Percentiles rank a stretch among this genome's conserved stretches.
phyloP scores from a whole-genome alignment of 2,113 vertebrate species.

The Campylomormyrus tamandua region DNA sequence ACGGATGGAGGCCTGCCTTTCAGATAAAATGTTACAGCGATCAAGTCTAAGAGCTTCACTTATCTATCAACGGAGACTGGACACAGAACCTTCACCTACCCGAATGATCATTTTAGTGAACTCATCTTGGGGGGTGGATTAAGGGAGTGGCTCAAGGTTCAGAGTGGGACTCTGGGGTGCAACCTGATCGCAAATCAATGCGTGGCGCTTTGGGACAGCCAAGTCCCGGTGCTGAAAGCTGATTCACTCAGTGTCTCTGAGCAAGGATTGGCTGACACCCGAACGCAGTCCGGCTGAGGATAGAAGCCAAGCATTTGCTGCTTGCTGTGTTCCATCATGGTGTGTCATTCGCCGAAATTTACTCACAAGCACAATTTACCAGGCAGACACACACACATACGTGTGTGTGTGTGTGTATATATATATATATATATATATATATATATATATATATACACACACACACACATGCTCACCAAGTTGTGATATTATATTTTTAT shows the following conservation, averaged over 20 bases:
- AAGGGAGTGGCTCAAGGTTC: constrained; percentile 11
- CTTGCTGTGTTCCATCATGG: neutral
- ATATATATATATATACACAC: too few species aligned
- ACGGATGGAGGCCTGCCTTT: neutral
- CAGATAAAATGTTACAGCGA: neutral
- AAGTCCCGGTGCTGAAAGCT: neutral
- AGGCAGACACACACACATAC: neutral
- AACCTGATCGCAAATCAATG: constrained; percentile 43
- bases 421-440: too few species aligned
- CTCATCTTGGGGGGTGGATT: neutral
- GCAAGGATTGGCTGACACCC: neutral
- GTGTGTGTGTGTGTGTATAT: too few species aligned
- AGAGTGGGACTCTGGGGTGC: constrained; percentile 30
- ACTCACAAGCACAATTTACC: neutral
- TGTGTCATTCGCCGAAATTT: neutral
- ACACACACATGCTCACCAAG: neutral
- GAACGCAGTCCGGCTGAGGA: neutral
- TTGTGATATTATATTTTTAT: neutral
- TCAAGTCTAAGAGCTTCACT: neutral
- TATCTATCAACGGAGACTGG: neutral
- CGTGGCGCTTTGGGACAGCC: neutral
- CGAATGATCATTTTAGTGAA: neutral
- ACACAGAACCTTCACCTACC: neutral
- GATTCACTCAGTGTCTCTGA: neutral
- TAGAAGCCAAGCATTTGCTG: neutral